Evolutionary conservation across 2,888 invertebrate species (phyloP).

Genomic region (Eilema griseolum): DNA sequence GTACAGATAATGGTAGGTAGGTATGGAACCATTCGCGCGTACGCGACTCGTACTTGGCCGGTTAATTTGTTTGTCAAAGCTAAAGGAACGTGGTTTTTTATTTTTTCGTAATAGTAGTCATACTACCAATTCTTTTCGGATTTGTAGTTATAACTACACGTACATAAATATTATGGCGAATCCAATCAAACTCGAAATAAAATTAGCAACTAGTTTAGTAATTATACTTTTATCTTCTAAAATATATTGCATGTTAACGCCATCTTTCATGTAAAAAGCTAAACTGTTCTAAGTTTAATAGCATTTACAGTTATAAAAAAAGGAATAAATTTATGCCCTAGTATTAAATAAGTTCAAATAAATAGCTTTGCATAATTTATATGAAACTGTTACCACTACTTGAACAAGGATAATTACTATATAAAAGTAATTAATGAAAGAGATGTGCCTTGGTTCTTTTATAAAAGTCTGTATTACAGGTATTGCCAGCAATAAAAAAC

Average conservation of each 20-base stretch:
- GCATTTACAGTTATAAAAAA: slow-evolving; percentile 16
- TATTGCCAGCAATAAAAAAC: slow-evolving; percentile 59
- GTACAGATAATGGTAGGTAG: too few relatives aligned
- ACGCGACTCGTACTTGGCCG: too few relatives aligned
- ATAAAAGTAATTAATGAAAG: slow-evolving; percentile 44
- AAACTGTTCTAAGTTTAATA: slow-evolving; percentile 32
- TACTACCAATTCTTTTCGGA: not conserved
- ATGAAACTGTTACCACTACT: slow-evolving; percentile 18
- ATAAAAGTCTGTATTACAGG: slow-evolving; percentile 62
- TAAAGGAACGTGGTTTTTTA: too few relatives aligned
- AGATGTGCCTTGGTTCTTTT: slow-evolving; percentile 52
- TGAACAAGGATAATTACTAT: slow-evolving; percentile 35
- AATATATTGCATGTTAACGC: slow-evolving; percentile 46
- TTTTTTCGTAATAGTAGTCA: too few relatives aligned
- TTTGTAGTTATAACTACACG: not conserved
- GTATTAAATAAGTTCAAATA: slow-evolving; percentile 12
- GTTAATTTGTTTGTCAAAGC: too few relatives aligned
- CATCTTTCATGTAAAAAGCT: slow-evolving; percentile 57
- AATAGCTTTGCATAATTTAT: slow-evolving; percentile 10
- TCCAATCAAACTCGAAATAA: too few relatives aligned
- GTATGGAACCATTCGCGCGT: too few relatives aligned
- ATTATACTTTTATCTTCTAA: not conserved
- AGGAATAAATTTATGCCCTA: slow-evolving; percentile 8
- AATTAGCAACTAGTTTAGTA: slow-evolving; percentile 22
- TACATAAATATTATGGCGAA: too few relatives aligned